Base-by-base conservation (phyloP, 2,888 invertebrate species). In the Epiblema foenella region DNA sequence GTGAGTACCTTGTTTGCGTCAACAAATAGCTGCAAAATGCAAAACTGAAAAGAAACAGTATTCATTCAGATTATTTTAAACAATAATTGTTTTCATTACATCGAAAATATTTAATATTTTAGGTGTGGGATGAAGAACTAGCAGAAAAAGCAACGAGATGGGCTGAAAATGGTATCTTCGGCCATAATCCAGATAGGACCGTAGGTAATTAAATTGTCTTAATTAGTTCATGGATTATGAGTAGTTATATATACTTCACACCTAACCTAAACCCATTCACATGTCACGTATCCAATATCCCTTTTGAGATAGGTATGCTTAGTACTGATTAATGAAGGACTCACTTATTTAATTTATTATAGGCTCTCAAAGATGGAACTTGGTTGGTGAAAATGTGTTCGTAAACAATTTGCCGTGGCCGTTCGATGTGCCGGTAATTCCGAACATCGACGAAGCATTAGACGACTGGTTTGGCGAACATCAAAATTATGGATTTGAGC, bases 61-160 rank as follows among this genome's bases (percentile, higher is more conserved):
- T 39, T 59, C n/a, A 42, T 59, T 59, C 20, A 18, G 9, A 42
- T 42, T 5, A 59, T 20, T n/a, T 49, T 49, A 17, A 49, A 62
- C 24, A 62, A 62, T 33, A 29, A 20, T 60, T 8, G 20, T 20
- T 18, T 33, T 33, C 2, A 33, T 33, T 33, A 5, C 33, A 33
- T 7, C 5, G 8, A 15, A 15, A 57, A 20, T 51, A 11, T 51
- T 39, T 42, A 20, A 20, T 29, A 1, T 33, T 73, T 51, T 49
- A 81, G 81, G 74, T 78, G 15, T 81, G 81, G 80, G 81, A 82
- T 51, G 77, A 79, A 69, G 82, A 82, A 73, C 75, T 82, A 3
- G 79, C 80, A 15, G 79, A 79, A 74, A 81, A 82, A 71, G 82
- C 82, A 0, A 70, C 78, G 2, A 68, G 52, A 56, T 82, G 81